Percentiles rank a stretch among this genome's conserved stretches.
phyloP scores from a whole-genome alignment of 2,888 invertebrate species.

The Drosophila paranaensis region DNA sequence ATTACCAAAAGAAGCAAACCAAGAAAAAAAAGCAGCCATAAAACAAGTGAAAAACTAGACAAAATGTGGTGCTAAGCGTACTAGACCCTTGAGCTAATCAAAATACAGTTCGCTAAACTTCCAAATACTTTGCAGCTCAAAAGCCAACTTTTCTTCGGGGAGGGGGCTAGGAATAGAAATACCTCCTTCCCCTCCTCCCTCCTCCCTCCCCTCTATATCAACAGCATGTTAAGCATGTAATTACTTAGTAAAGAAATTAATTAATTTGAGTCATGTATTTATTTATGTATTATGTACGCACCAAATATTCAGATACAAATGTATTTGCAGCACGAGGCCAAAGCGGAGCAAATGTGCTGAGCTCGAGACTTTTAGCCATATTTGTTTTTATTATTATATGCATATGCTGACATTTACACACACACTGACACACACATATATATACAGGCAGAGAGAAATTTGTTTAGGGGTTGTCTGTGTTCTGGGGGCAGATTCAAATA shows the following conservation, averaged over 20 bases:
- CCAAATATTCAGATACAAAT: constrained; percentile 54
- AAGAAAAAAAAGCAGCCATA: not conserved
- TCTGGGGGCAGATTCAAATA: constrained; percentile 25
- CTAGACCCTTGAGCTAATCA: constrained; percentile 2
- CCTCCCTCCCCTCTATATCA: constrained; percentile 3
- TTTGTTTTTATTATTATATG: constrained; percentile 78
- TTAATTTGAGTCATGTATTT: constrained; percentile 74
- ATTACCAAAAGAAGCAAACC: constrained; percentile 8
- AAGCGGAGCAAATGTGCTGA: constrained; percentile 64
- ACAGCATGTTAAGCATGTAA: constrained; percentile 68
- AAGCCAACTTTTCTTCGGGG: constrained; percentile 60
- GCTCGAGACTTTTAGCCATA: constrained; percentile 69
- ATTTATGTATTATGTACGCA: constrained; percentile 45
- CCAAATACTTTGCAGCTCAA: constrained; percentile 55
- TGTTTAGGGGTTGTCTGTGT: constrained; percentile 26
- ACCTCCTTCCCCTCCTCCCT: no score
- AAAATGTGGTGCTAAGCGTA: constrained; percentile 2
- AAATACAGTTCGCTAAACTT: constrained; percentile 64
- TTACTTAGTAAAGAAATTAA: constrained; percentile 73
- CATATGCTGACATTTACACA: constrained; percentile 76
- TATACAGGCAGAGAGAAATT: constrained; percentile 1
- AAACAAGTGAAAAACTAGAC: constrained; percentile 6
- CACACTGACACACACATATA: constrained; percentile 1
- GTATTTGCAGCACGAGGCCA: constrained; percentile 42
- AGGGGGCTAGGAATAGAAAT: constrained; percentile 61